These are phyloP conservation scores for Hippoglossus stenolepis DNA, from an alignment of 2,113 vertebrate genomes.

Conservation along the genomic window DNA sequence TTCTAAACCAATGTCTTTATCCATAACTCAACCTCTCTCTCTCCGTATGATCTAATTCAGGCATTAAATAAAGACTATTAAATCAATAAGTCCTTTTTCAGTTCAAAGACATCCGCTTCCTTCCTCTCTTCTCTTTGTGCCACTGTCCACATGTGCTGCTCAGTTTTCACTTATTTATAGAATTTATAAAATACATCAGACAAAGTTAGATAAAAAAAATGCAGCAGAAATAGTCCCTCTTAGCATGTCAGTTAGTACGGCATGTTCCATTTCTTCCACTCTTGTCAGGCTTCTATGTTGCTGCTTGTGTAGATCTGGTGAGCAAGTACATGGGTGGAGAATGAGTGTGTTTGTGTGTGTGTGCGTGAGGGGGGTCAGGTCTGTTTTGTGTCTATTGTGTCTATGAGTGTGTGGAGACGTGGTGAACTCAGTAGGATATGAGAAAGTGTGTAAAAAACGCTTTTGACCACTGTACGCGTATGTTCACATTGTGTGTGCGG, in stretches of 20 bases:
- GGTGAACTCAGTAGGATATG: constrained; percentile 18
- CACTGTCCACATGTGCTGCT: constrained; percentile 26
- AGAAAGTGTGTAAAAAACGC: constrained; percentile 15
- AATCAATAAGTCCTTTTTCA: constrained; percentile 43
- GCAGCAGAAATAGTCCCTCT: constrained; percentile 31
- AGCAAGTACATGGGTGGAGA: background rate
- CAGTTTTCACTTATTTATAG: constrained; percentile 67
- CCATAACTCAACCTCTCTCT: constrained; percentile 11
- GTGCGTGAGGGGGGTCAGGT: constrained; percentile 14
- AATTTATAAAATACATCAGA: constrained; percentile 44
- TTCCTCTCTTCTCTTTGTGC: constrained; percentile 57
- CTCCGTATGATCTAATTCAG: constrained; percentile 45
- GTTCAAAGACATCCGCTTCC: constrained; percentile 1
- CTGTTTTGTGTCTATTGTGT: constrained; percentile 9
- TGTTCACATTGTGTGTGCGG: constrained; percentile 27
- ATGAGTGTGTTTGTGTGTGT: background rate
- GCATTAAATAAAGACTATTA: constrained; percentile 16
- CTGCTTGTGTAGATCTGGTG: background rate
- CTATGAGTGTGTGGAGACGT: background rate
- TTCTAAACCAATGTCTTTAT: constrained; percentile 6
- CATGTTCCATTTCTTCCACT: background rate
- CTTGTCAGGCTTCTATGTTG: background rate
- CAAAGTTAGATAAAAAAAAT: constrained; percentile 37
- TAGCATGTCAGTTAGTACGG: constrained; percentile 3
- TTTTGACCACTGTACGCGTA: constrained; percentile 26